phyloP scores from a whole-genome alignment of 2,113 vertebrate species.

The Ariopsis seemanni region DNA sequence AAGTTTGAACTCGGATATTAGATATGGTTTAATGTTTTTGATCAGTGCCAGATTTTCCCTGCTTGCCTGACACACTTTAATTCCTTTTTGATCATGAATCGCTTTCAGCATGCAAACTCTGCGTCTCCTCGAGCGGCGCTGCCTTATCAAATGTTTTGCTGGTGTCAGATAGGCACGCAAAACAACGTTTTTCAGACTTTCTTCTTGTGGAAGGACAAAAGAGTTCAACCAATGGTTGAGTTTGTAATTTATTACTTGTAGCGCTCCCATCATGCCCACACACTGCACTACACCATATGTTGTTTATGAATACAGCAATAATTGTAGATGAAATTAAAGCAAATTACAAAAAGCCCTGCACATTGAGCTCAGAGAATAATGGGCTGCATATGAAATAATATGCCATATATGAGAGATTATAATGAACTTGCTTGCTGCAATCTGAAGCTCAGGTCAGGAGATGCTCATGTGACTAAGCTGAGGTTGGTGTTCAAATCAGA shows the following conservation, averaged over 20 bases:
- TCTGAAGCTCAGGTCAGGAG: conserved; percentile 14
- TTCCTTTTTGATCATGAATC: conserved; percentile 17
- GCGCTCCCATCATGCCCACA: conserved; percentile 35
- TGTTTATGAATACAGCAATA: conserved; percentile 55
- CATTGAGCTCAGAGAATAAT: conserved; percentile 43
- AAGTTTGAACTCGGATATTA: neutral
- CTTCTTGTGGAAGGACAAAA: conserved; percentile 20
- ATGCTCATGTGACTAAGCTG: neutral
- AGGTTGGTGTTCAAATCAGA: neutral
- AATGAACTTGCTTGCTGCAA: conserved; percentile 36
- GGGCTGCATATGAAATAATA: conserved; percentile 43
- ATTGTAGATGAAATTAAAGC: conserved; percentile 52
- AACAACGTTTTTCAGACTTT: neutral
- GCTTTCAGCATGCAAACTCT: neutral
- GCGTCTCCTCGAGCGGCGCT: neutral
- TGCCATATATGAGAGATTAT: conserved; percentile 39
- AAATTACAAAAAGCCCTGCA: conserved; percentile 47
- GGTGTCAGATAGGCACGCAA: neutral
- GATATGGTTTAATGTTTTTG: neutral
- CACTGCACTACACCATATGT: conserved; percentile 47
- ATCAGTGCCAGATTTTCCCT: neutral
- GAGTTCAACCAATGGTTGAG: conserved; percentile 26
- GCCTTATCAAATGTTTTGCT: neutral
- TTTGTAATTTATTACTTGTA: conserved; percentile 41
- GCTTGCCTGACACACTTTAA: conserved; percentile 15